Base-by-base conservation (phyloP, 2,888 invertebrate species). In the Thymelicus lineola region DNA sequence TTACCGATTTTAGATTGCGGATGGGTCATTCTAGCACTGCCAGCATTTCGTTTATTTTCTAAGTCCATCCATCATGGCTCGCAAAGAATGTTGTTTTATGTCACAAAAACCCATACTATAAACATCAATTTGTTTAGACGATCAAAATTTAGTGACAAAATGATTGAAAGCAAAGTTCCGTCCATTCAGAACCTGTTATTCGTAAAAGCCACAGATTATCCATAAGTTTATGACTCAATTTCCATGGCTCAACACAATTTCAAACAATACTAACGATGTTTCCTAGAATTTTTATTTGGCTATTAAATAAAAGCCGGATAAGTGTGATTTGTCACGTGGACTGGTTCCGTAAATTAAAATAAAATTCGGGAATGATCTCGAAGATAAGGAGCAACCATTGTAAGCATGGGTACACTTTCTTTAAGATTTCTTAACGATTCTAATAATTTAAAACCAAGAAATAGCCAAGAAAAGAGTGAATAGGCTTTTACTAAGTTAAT, bases 171-270 rank as follows among this genome's bases (percentile, higher is more conserved):
- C 66, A 61, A 65, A 42, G 38, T 42, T 46, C 58, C 62, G 67
- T 57, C 71, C 70, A 61, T 45, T 50, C 62, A 69, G 14, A 74
- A 74, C 70, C 64, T 20, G 70, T 71, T 74, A 67, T 61, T 59
- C 61, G 62, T 62, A 61, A 58, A 64, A 70, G 62, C 6, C 48
- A 28, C 53, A 36, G 59, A 67, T 70, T 70, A 57, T 28, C 55
- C 66, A 42, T 66, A 68, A 66, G 50, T 74, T 74, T 72, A 74
- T 71, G 66, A 66, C 72, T 65, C 53, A 46, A 71, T 72, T 70
- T 68, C 65, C 68, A 66, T 64, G 62, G 69, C 58, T 46, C 53
- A 62, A 74, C 61, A 74, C 72, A 67, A 70, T 72, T 61, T 66
- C 65, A 69, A 70, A 58, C 71, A 73, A 70, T 68, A 66, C 20